Evolutionary conservation across 2,888 invertebrate species (phyloP), one percentile per base, ranked within the genome.

Genomic region (Corythucha ciliata): DNA sequence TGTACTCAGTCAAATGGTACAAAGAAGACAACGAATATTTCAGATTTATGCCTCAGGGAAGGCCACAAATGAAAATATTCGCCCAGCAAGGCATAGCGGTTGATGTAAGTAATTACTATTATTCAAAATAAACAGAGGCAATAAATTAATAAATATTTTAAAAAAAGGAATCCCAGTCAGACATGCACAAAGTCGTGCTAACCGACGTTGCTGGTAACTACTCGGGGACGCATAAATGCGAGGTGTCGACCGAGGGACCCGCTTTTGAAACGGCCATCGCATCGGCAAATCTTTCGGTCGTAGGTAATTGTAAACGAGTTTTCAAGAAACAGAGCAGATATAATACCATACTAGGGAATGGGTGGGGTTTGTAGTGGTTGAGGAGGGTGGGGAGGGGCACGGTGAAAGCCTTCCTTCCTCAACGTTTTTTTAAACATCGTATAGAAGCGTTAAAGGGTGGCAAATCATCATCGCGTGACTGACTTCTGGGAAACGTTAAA

Each of bases 241-340:
- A 48, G 16, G 41, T 48, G 12, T 48, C 48, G 16, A 34, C 48
- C 10, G 48, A 48, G 16, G 27, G 25, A 3, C 48, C 48, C 3
- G 25, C 20, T 20, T 48, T 48, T 33, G 41, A 41, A 20, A 41
- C 48, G n/a, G 37, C 39, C 1, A 36, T 26, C 14, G 24, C 20
- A 10, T 25, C 22, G 12, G 16, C 8, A n/a, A 37, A 16, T 25
- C 36, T 47, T 36, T 36, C 36, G 12, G 47, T 47, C n/a, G 36
- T 8, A 26, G 22, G 47, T 47, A 37, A n/a, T n/a, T n/a, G n/a
- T n/a, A n/a, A n/a, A n/a, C n/a, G n/a, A n/a, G n/a, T n/a, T n/a
- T n/a, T n/a, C n/a, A n/a, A n/a, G n/a, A n/a, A n/a, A n/a, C n/a
- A n/a, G n/a, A n/a, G n/a, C n/a, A n/a, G n/a, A n/a, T n/a, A n/a